A percentile compares a stretch with the other conserved stretches of the same genome.
Conservation (phyloP, 2,113 vertebrate genomes). For the Astatoreochromis straeleni region DNA sequence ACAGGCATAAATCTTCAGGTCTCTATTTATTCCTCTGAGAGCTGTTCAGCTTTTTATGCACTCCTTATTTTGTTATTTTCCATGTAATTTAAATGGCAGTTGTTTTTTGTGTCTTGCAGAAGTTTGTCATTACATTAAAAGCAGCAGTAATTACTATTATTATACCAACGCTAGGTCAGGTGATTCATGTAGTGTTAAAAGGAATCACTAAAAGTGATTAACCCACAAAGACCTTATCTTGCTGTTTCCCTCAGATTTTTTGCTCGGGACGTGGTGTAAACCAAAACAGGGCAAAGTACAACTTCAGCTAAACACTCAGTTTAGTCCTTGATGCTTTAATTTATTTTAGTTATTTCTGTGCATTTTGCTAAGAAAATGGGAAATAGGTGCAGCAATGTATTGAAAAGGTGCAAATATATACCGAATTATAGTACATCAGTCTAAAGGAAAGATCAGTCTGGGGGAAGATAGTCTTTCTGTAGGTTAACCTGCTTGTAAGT, state of each 20-base stretch:
- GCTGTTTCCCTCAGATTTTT: not conserved
- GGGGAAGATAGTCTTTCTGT: not conserved
- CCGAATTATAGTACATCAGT: not conserved
- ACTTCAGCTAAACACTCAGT: not conserved
- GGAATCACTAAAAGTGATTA: not conserved
- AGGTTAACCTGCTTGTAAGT: not conserved
- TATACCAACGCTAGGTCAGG: not conserved
- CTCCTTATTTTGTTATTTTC: not conserved
- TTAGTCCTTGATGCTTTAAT: not conserved
- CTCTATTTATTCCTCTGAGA: not conserved
- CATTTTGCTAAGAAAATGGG: not conserved
- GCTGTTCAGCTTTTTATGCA: not conserved
- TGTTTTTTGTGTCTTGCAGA: not conserved
- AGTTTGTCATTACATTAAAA: not conserved
- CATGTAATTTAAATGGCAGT: not conserved
- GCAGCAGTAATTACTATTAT: not conserved
- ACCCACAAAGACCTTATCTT: not conserved
- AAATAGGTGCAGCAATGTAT: not conserved
- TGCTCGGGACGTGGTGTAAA: not conserved
- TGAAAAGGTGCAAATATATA: not conserved
- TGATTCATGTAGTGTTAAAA: not conserved
- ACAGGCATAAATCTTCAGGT: not conserved
- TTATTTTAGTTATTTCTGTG: not conserved
- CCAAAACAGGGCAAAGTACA: not conserved
- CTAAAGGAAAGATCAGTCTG: not conserved